These are phyloP conservation scores for Brevipalpus yothersi DNA, from an alignment of 1,140 invertebrate genomes.

Conservation along the genomic window DNA sequence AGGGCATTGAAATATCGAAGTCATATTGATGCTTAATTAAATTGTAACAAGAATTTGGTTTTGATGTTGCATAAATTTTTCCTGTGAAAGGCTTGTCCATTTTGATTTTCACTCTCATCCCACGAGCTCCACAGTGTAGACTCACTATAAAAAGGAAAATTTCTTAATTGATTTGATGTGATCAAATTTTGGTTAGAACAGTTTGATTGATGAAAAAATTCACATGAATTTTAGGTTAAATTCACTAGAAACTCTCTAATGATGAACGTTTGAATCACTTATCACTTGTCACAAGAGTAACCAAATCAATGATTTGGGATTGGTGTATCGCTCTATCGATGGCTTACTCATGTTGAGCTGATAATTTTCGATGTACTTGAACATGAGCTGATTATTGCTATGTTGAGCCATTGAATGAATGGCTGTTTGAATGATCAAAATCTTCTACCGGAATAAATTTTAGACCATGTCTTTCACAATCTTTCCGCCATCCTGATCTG, in stretches of 20 bases:
- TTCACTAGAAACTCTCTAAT: too few species aligned
- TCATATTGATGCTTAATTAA: slow-evolving; percentile 25
- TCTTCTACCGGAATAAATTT: too few species aligned
- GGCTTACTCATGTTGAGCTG: not conserved
- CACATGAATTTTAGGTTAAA: too few species aligned
- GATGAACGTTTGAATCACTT: too few species aligned
- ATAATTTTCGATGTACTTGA: not conserved
- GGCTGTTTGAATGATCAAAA: not conserved
- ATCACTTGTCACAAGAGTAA: too few species aligned
- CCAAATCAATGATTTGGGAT: too few species aligned
- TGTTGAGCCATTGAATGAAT: not conserved
- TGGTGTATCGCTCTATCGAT: not conserved
- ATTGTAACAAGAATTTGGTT: slow-evolving; percentile 66
- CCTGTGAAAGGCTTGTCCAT: slow-evolving; percentile 78
- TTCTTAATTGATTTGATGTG: slow-evolving; percentile 68
- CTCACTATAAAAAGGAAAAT: slow-evolving; percentile 58
- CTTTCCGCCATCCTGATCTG: too few species aligned
- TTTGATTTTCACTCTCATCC: slow-evolving; percentile 73
- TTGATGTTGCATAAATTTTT: slow-evolving; percentile 80
- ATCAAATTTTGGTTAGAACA: slow-evolving; percentile 51
- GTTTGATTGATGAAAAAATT: too few species aligned
- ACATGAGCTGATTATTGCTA: not conserved
- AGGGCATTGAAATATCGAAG: slow-evolving; percentile 16
- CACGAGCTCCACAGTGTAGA: slow-evolving; percentile 40
- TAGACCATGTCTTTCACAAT: too few species aligned